Evolutionary conservation across 2,797 vertebrate species (phyloP).

Genomic region (Ptychadena robeensis): DNA sequence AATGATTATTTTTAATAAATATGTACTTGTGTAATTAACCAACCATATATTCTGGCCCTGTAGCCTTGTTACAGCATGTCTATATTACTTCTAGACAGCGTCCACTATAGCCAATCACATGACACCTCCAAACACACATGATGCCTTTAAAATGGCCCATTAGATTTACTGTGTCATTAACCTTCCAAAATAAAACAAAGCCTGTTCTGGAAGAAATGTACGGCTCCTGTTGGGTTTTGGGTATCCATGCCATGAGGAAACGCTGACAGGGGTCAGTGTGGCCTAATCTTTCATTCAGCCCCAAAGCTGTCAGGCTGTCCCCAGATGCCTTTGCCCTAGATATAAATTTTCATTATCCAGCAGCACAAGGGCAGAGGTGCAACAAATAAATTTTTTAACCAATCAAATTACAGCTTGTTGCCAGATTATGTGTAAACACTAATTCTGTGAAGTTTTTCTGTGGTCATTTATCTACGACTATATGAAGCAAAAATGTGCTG

Average conservation of each 20-base stretch:
- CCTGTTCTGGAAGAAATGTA: constrained; percentile 69
- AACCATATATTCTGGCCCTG: constrained; percentile 68
- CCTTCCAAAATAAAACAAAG: constrained; percentile 77
- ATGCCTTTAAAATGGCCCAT: constrained; percentile 82
- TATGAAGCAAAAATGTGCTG: constrained; percentile 69
- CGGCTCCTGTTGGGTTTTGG: constrained; percentile 79
- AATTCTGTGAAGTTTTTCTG: constrained; percentile 84
- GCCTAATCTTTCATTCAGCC: constrained; percentile 86
- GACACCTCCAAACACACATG: constrained; percentile 79
- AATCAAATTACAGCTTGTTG: constrained; percentile 85
- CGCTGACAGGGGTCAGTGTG: constrained; percentile 86
- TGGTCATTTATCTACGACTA: constrained; percentile 83
- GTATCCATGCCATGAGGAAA: constrained; percentile 82
- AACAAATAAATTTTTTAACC: constrained; percentile 84
- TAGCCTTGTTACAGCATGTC: constrained; percentile 64
- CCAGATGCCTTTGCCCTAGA: constrained; percentile 83
- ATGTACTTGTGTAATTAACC: constrained; percentile 71
- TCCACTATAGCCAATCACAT: constrained; percentile 74
- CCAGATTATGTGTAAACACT: constrained; percentile 81
- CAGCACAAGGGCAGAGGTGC: constrained; percentile 85
- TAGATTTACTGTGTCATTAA: constrained; percentile 85
- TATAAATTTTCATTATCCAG: constrained; percentile 87
- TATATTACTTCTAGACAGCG: constrained; percentile 66
- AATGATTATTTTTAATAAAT: constrained; percentile 34
- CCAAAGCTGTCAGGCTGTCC: constrained; percentile 85